Evolutionary conservation across 2,888 invertebrate species (phyloP), one percentile per base, ranked within the genome.

Genomic region (Andrena bicolor): DNA sequence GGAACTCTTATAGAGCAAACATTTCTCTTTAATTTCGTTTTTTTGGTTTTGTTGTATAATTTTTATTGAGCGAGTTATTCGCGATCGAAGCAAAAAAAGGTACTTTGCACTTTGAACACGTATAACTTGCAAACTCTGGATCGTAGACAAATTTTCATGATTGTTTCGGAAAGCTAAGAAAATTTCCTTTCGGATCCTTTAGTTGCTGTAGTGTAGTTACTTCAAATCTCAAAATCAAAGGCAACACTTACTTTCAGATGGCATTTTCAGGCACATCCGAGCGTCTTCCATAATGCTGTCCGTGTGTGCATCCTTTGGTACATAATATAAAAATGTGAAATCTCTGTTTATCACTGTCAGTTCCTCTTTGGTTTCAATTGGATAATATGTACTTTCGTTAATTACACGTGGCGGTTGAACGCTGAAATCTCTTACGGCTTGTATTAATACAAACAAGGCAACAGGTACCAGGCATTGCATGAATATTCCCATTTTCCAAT

Each of bases 401-500:
- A 92, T 74, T 10, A 69, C 69, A 16, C 8, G 20, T 0, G 92
- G 91, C 3, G 86, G 76, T 0, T 78, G 20, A 5, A 90, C 91
- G 6, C 86, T 89, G 32, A 89, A 87, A 63, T 90, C 90, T 86
- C 92, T 87, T 8, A 90, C 88, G 6, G 88, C 82, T 82, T 92
- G 91, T 41, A 90, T 88, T 2, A 93, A 82, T 16, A 89, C 28
- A 41, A 94, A 92, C 35, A 93, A 78, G 13, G 86, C 60, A 7
- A 93, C 51, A 3, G 93, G 93, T 70, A 93, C 76, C 13, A 90
- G 48, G 74, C 92, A 86, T 79, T 94, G 90, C 8, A 92, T 75
- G n/a, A 93, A 89, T 32, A 93, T 16, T 6, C 85, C 90, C 49
- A 86, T 74, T 63, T 90, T 89, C 92, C 93, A 93, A 63, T 93